Evolutionary conservation across 2,113 vertebrate genomes (phyloP), one percentile per base, ranked within the genome.

Genomic region (Eulacestoma nigropectus): DNA sequence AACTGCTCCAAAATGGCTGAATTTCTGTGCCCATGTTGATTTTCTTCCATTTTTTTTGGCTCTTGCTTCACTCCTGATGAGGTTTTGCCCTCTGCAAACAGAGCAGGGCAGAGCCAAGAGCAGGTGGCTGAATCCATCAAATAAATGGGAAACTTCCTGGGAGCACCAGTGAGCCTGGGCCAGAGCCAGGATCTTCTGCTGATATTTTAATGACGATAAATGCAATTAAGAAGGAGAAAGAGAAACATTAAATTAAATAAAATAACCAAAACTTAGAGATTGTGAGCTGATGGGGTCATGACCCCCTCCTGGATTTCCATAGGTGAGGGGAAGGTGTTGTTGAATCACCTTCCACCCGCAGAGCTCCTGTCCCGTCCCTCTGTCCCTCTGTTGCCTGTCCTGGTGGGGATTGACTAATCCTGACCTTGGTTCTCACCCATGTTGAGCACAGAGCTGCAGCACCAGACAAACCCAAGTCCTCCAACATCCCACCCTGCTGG

Each of bases 161-260:
- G 63, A 96, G 72, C 62, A 79, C 74, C 59, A 91, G 91, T 8
- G 41, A 79, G 79, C 75, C 91, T 96, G 95, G 93, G 63, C 68
- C 13, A 11, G 25, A 93, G 95, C 95, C 95, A 97, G 67, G 55
- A 86, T 93, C 94, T 85, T 91, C 82, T 96, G 89, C 59, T 94
- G 96, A 85, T 89, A 39, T 83, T 97, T 96, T 96, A 96, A 96
- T 95, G 91, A 88, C 16, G 2, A 77, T 86, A 90, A 95, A 93
- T 0, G 75, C 93, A 93, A 96, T 95, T 94, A 97, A 94, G 73
- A 59, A 93, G 33, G 90, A 94, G 72, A 87, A 89, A 94, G 91
- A 91, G 64, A 21, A 85, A 35, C 78, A 79, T 74, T 96, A 95
- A 93, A 95, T 93, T 80, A 55, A 88, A 94, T 91, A 41, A 83